A percentile compares a stretch with the other conserved stretches of the same genome.
Conservation (phyloP, 2,888 invertebrate genomes). For the Orchesellides sinensis region DNA sequence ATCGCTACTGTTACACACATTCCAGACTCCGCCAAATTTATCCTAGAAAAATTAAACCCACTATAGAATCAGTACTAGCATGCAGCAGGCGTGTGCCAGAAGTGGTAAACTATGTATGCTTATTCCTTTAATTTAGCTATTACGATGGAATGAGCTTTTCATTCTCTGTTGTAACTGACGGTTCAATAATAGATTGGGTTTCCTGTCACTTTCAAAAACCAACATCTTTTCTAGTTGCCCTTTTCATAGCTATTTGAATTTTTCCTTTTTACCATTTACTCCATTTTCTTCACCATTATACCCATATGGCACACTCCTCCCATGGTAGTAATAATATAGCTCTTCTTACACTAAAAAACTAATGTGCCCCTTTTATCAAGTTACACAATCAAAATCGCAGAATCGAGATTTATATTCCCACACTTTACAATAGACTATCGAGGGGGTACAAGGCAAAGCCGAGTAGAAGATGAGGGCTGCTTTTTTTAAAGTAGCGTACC, state of each 20-base stretch:
- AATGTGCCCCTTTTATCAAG: background rate
- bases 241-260: constrained; percentile 3
- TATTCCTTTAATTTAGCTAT: constrained; percentile 7
- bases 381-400: constrained; percentile 5
- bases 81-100: background rate
- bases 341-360: too few relatives aligned
- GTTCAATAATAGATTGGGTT: constrained; percentile 63
- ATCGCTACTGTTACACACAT: constrained; percentile 21
- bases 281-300: background rate
- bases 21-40: constrained; percentile 8
- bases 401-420: background rate
- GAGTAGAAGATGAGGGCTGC: background rate
- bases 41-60: constrained; percentile 10
- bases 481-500: too few relatives aligned
- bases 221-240: constrained; percentile 36
- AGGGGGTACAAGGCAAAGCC: background rate
- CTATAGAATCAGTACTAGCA: too few relatives aligned
- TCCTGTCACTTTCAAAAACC: constrained; percentile 57
- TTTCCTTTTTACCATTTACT: too few relatives aligned
- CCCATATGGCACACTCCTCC: background rate
- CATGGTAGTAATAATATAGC: background rate
- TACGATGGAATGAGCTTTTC: constrained; percentile 2
- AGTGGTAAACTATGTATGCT: background rate
- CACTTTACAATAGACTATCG: background rate
- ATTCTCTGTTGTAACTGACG: too few relatives aligned